Conservation (phyloP, 2,797 vertebrate species). For the Momotus momota region DNA sequence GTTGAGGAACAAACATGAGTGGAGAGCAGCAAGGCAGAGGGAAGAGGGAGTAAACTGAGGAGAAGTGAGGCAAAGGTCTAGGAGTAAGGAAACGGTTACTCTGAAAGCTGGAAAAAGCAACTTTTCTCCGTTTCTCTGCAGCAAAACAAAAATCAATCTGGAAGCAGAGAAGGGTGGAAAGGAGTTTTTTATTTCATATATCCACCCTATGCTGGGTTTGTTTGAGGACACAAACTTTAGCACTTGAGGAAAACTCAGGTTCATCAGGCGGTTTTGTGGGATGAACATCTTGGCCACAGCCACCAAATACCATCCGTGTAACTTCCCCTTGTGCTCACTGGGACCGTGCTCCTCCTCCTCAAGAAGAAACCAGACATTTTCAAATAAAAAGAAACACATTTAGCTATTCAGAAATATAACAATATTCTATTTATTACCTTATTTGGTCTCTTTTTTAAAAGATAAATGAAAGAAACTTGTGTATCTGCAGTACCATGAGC, state of each 20-base stretch:
- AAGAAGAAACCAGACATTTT: neutral
- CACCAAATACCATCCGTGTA: neutral
- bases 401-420: neutral
- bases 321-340: neutral
- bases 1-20: neutral
- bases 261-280: neutral
- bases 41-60: neutral
- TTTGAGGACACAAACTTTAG: neutral
- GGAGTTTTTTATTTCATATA: neutral
- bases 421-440: neutral
- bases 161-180: neutral
- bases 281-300: neutral
- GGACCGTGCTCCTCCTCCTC: neutral
- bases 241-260: neutral
- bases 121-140: fast-evolving
- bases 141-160: neutral
- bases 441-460: neutral
- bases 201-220: neutral
- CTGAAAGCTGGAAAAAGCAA: neutral
- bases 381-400: neutral
- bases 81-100: neutral
- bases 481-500: neutral
- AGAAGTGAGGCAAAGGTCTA: neutral
- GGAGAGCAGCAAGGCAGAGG: neutral
- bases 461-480: neutral